Base-by-base conservation (phyloP, 2,888 invertebrate species). In the Falcaria lacertinaria region DNA sequence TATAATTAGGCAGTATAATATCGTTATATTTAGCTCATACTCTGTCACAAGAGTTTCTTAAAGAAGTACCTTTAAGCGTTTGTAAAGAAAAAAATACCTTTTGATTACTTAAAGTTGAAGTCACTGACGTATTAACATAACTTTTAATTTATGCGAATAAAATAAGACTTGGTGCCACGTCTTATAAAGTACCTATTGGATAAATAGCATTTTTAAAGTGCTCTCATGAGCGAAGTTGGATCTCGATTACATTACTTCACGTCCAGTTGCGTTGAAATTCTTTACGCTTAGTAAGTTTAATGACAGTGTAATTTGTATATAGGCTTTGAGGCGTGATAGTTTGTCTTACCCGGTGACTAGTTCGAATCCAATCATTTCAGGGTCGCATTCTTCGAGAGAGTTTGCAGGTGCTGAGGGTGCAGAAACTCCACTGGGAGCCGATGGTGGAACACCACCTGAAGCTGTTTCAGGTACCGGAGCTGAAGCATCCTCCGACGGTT, bases 351-450 rank as follows among this genome's bases (percentile, higher is more conserved):
- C 97, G 57, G 97, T 97, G 68, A 97, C 94, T 73, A 97, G 92
- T 89, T 97, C 97, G 81, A 97, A 97, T 59, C 96, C 96, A 64
- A 96, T 93, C 94, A 96, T 95, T 83, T 96, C 96, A 39, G 95
- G 92, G 82, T 96, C 96, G 79, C 96, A 96, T 81, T 96, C 95
- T 70, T 95, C 95, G 37, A 89, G 74, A 34, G 90, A 89, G 54
- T 90, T 86, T 1, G 90, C 88, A n/a, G 90, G 89, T 40, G 91
- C 91, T 32, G 90, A 90, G 35, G 90, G 89, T 1, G 89, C 90
- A 4, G 89, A 89, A 15, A 74, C 78, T 34, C 88, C 85, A 52
- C 89, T 89, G 4, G 89, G 89, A 33, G 89, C 90, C 19, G 89
- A 89, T 8, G 89, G 88, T 47, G 86, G 84, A n/a, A 84, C 71